Evolutionary conservation across 2,113 vertebrate species (phyloP), one percentile per base, ranked within the genome.

Genomic region (Urocitellus parryii): DNA sequence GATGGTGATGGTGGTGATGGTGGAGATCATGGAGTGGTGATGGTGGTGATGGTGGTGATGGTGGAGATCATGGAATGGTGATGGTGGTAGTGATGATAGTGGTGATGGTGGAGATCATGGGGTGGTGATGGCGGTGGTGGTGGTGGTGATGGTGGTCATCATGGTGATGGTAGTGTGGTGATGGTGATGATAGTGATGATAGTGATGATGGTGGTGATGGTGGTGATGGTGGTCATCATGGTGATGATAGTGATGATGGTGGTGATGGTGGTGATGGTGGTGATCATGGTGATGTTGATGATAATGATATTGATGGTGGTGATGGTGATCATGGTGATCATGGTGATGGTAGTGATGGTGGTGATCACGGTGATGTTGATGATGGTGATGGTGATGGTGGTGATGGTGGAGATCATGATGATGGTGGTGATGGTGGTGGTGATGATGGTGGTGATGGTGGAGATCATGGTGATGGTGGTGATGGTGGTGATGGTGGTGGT

Each of bases 161-260:
- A 22, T 72, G 70, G 2, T 37, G 70, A 5, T 42, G 39, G 0
- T 42, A n/a, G n/a, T n/a, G n/a, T n/a, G 39, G 39, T 42, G 39
- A 4, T 42, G 39, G 4, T 42, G 42, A 45, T 45, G 6, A 7
- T 45, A 20, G 17, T 45, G 29, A 5, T 42, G 4, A 39, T 56
- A 61, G 17, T 27, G 74, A 4, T 24, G 5, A n/a, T n/a, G n/a
- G 45, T 70, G 7, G 42, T 45, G 42, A 8, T 45, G 42, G 7
- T 45, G 42, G 42, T 45, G 42, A 8, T 45, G 7, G 7, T 45
- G 67, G 5, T 70, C 34, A 70, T n/a, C 6, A 1, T 70, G 67
- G 3, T 53, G 45, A 1, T 72, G n/a, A 1, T 37, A 6, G 1
- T 45, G n/a, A 0, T 37, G 17, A 0, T 37, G n/a, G 3, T 37